Evolutionary conservation across 1,140 invertebrate genomes (phyloP).

Genomic region (Callitettix versicolor): DNA sequence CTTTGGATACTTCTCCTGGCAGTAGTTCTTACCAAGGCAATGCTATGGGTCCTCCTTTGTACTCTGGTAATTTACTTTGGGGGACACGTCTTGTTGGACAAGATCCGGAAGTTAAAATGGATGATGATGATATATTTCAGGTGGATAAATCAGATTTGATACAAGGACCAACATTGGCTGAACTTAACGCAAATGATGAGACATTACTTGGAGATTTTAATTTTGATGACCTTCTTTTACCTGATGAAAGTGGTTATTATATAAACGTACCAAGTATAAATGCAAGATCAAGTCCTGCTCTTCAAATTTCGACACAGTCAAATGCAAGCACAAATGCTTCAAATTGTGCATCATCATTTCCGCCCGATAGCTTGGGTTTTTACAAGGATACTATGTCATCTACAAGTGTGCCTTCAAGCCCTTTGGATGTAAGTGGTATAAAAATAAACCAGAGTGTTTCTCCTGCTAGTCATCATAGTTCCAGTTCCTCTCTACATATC

Average conservation of each 20-base stretch:
- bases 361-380: slow-evolving; percentile 19
- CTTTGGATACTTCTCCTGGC: slow-evolving; percentile 19
- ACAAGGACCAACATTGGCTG: slow-evolving; percentile 72
- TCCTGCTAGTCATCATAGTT: slow-evolving; percentile 39
- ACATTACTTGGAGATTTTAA: slow-evolving; percentile 65
- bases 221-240: slow-evolving; percentile 71
- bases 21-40: slow-evolving; percentile 38
- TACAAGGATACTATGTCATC: slow-evolving; percentile 14
- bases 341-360: slow-evolving; percentile 22
- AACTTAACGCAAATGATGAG: slow-evolving; percentile 77
- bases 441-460: slow-evolving; percentile 25
- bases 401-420: slow-evolving; percentile 13
- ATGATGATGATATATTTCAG: slow-evolving; percentile 82
- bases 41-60: slow-evolving; percentile 33
- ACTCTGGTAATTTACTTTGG: slow-evolving; percentile 37
- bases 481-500: slow-evolving; percentile 35
- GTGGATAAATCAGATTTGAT: slow-evolving; percentile 78
- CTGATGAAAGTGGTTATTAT: slow-evolving; percentile 48
- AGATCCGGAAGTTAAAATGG: slow-evolving; percentile 49
- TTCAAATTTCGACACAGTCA: slow-evolving; percentile 1
- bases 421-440: slow-evolving; percentile 2
- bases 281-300: slow-evolving; percentile 6
- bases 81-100: slow-evolving; percentile 34
- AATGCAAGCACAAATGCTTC: neutral
- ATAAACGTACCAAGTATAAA: slow-evolving; percentile 13